phyloP scores from a whole-genome alignment of 2,113 vertebrate genomes.

The Megalops atlanticus region DNA sequence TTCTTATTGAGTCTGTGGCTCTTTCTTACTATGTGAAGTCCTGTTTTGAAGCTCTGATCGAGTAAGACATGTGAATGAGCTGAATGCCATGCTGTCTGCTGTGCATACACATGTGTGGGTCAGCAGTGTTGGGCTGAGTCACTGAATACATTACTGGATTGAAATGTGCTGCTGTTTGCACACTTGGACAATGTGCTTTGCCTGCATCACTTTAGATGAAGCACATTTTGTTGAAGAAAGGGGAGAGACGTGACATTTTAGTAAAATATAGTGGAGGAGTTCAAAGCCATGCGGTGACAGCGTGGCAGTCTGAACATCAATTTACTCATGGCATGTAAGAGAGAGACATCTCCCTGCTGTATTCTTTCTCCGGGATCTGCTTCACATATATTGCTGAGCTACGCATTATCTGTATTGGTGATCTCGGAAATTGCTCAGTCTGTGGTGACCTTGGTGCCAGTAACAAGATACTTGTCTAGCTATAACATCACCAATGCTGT shows the following conservation, averaged over 20 bases:
- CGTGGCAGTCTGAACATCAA: background rate
- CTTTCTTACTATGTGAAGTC: background rate
- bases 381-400: conserved; percentile 38
- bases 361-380: conserved; percentile 6
- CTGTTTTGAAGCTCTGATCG: no score
- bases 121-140: background rate
- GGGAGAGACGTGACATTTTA: background rate
- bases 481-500: conserved; percentile 12
- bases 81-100: background rate
- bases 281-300: background rate
- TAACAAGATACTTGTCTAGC: conserved; percentile 29
- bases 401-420: conserved; percentile 32
- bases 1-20: background rate
- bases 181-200: background rate
- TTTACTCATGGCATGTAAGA: background rate
- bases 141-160: background rate
- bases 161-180: background rate
- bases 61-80: background rate
- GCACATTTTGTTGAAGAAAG: background rate
- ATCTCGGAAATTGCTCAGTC: conserved; percentile 1
- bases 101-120: background rate
- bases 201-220: background rate
- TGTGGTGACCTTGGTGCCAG: conserved; percentile 52
- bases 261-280: background rate
- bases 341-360: background rate